phyloP scores from a whole-genome alignment of 2,113 vertebrate genomes.

The rabbit (Oryctolagus cuniculus) region DNA sequence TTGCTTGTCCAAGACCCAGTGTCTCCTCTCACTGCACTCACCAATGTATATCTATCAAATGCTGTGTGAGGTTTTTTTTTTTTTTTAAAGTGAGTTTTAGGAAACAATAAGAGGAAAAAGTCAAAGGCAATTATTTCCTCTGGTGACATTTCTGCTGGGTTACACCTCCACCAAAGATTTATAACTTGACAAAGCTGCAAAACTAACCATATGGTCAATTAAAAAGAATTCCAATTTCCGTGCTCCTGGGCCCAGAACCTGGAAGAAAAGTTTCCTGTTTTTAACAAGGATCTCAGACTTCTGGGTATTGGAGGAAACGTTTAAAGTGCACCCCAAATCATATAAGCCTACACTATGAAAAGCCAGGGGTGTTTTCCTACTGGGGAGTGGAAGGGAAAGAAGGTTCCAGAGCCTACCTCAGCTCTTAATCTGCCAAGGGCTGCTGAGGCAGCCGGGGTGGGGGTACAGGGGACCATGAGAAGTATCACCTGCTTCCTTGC shows the following conservation, averaged over 20 bases:
- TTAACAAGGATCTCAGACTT: conserved; percentile 69
- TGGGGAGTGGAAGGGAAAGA: conserved; percentile 18
- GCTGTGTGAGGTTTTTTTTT: not conserved
- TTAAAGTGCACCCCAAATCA: conserved; percentile 47
- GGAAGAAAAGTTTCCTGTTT: conserved; percentile 78
- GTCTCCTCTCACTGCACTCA: conserved; percentile 56
- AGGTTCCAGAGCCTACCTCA: not conserved
- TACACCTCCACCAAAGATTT: conserved; percentile 80
- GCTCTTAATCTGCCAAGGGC: not conserved
- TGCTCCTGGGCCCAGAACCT: conserved; percentile 36
- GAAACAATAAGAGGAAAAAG: conserved; percentile 41
- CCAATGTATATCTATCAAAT: not conserved
- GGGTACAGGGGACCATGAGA: not conserved
- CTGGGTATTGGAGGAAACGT: not conserved
- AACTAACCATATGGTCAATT: conserved; percentile 86
- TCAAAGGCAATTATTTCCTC: conserved; percentile 68
- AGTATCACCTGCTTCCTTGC: not conserved
- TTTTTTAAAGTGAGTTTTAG: not conserved
- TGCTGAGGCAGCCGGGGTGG: not conserved
- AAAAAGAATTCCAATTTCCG: conserved; percentile 83
- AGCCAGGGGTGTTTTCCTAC: not conserved
- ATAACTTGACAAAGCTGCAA: conserved; percentile 78
- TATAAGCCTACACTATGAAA: not conserved
- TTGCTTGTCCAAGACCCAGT: conserved; percentile 67
- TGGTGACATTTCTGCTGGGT: conserved; percentile 80